Conservation (phyloP, 2,888 invertebrate species). For the Odontocolon sp. region DNA sequence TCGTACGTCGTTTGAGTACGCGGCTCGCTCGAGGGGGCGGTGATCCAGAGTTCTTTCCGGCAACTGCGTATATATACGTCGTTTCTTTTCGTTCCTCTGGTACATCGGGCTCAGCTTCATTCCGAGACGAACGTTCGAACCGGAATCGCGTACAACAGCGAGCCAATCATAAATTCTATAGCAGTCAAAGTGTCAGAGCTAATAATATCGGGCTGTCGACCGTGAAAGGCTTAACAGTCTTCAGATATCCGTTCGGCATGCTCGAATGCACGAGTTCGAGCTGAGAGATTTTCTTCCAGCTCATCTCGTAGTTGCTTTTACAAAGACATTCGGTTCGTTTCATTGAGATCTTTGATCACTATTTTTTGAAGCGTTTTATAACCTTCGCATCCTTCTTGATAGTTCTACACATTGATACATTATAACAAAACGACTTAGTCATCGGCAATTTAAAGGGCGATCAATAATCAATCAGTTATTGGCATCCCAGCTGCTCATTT, state of each 20-base stretch:
- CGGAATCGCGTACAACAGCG: slow-evolving; percentile 23
- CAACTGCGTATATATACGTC: no score
- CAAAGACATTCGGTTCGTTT: not conserved
- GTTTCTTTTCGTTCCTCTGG: no score
- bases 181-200: slow-evolving; percentile 60
- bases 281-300: not conserved
- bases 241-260: slow-evolving; percentile 23
- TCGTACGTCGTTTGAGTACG: not conserved
- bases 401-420: no score
- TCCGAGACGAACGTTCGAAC: no score
- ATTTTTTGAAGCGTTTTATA: slow-evolving; percentile 11
- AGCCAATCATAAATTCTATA: slow-evolving; percentile 62
- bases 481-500: no score
- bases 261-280: slow-evolving; percentile 19
- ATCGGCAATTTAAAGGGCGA: no score
- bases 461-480: no score
- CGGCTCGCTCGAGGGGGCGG: not conserved
- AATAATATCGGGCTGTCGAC: slow-evolving; percentile 62
- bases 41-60: not conserved
- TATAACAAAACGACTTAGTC: no score
- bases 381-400: slow-evolving; percentile 2
- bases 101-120: no score
- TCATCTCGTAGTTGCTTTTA: not conserved
- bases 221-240: slow-evolving; percentile 53
- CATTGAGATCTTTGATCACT: not conserved